Conservation (phyloP, 1,140 invertebrate species). For the Sinonovacula constricta region DNA sequence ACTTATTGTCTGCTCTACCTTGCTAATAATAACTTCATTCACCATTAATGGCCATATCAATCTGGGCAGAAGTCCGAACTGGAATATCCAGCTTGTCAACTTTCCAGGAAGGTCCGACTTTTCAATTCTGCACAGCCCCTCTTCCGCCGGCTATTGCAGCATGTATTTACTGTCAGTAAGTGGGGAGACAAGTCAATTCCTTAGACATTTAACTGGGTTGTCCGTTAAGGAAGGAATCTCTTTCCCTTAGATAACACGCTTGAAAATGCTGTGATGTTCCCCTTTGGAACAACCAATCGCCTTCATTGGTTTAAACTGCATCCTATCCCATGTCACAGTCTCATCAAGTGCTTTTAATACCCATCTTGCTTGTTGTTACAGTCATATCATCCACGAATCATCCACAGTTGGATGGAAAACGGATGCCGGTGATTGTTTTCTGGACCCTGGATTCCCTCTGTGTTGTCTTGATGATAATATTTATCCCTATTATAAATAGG, state of each 20-base stretch:
- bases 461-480: background rate
- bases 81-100: no score
- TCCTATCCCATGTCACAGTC: background rate
- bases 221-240: background rate
- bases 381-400: background rate
- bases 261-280: background rate
- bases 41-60: no score
- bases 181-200: no score
- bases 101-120: no score
- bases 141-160: no score
- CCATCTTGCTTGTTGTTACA: background rate
- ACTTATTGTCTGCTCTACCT: no score
- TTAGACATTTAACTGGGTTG: no score
- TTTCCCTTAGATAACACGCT: background rate
- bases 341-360: background rate
- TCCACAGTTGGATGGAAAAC: background rate
- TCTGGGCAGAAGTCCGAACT: no score
- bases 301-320: background rate
- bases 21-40: no score
- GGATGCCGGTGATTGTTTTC: background rate
- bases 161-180: no score
- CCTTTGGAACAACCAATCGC: background rate
- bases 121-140: no score
- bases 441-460: background rate
- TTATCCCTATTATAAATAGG: background rate